Evolutionary conservation across 1,140 invertebrate species (phyloP), one percentile per base, ranked within the genome.

Genomic region (Plodia interpunctella): DNA sequence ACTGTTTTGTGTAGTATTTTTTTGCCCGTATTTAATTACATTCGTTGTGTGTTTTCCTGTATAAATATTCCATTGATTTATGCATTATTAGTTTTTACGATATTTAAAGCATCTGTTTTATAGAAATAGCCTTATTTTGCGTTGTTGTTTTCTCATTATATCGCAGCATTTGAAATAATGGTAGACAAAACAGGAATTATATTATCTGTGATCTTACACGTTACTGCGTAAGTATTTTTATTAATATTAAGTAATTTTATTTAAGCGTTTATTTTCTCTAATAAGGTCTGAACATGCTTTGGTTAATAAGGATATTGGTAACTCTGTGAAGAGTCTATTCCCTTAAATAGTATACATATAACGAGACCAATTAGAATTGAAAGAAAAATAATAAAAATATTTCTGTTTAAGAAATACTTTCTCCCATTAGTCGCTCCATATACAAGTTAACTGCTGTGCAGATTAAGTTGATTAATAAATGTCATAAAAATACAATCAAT

Each of bases 181-280:
- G 21, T 70, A 50, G 63, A 73, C 55, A 67, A 68, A 44, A 49
- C 59, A 51, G 73, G 73, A 65, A 55, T 78, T 11, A 51, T 76
- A 8, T 65, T 80, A 59, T 76, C 67, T 62, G 68, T 81, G 66
- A 66, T 63, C 68, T 63, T 83, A 32, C 78, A 80, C 50, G 59
- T 59, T 10, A 21, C 58, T 62, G 70, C 59, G 80, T 81, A 72
- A 80, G 78, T 21, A 17, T 63, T 65, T 59, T 65, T 53, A 54
- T 35, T 19, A 25, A 20, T 38, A 44, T 59, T 44, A 18, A 30
- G 49, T 54, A 54, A 57, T 20, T 6, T 6, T 32, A 32, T 2
- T 25, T 3, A 25, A 25, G n/a, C n/a, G n/a, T n/a, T n/a, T n/a
- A n/a, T n/a, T n/a, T n/a, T n/a, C n/a, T n/a, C n/a, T n/a, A n/a